A percentile compares a stretch with the other conserved stretches of the same genome.
Conservation (phyloP, 2,797 vertebrate species). For the Lycodopsis pacificus region DNA sequence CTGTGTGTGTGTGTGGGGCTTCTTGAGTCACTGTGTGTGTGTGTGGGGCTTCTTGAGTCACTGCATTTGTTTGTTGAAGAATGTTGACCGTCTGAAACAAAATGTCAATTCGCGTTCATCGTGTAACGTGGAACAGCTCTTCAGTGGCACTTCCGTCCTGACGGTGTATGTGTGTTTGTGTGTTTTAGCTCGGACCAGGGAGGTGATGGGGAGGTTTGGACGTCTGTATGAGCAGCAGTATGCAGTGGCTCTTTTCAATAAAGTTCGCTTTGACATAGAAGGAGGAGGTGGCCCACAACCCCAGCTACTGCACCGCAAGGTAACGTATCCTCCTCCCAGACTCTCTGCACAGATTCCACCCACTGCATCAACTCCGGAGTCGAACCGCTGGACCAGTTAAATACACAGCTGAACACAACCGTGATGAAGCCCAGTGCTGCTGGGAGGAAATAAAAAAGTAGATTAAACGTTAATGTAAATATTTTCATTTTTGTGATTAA, state of each 20-base stretch:
- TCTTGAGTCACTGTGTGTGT: no score
- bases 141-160: neutral
- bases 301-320: constrained; percentile 94
- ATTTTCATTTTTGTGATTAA: neutral
- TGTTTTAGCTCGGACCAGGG: constrained; percentile 85
- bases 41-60: no score
- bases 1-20: no score
- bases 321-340: constrained; percentile 62
- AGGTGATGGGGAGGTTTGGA: constrained; percentile 88
- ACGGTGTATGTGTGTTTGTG: neutral
- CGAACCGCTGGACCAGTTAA: neutral
- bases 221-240: constrained; percentile 90
- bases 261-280: constrained; percentile 92
- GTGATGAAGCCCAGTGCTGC: neutral
- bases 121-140: neutral
- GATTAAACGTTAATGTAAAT: neutral
- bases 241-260: constrained; percentile 92
- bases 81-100: no score
- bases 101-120: neutral
- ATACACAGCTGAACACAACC: neutral
- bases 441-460: neutral
- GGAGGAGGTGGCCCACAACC: constrained; percentile 88
- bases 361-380: neutral
- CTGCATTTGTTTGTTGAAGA: no score
- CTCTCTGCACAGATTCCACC: neutral